Evolutionary conservation across 2,888 invertebrate genomes (phyloP).

Genomic region (Drosophila rubida): DNA sequence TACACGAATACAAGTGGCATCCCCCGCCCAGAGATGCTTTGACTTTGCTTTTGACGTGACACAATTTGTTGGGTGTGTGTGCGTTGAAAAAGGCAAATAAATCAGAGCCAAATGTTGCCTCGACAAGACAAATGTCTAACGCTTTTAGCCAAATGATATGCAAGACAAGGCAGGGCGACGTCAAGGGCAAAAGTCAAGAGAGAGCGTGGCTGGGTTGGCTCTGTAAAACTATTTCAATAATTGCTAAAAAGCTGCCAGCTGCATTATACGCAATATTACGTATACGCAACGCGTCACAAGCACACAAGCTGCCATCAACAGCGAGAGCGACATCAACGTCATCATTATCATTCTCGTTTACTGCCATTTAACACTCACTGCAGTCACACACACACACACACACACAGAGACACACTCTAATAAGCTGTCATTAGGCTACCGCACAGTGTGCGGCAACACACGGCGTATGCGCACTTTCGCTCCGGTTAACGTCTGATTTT

Average conservation of each 20-base stretch:
- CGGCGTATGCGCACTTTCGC: constrained; percentile 43
- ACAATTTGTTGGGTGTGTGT: constrained; percentile 25
- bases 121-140: constrained; percentile 40
- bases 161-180: neutral
- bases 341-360: constrained; percentile 28
- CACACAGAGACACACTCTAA: constrained; percentile 40
- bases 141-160: constrained; percentile 34
- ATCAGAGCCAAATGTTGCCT: constrained; percentile 41
- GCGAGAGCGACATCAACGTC: constrained; percentile 3
- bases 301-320: constrained; percentile 1
- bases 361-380: constrained; percentile 43
- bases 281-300: constrained; percentile 39
- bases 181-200: constrained; percentile 4
- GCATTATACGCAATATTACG: constrained; percentile 34
- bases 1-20: neutral
- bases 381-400: constrained; percentile 47
- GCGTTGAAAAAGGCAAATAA: constrained; percentile 33
- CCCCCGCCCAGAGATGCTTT: constrained; percentile 1
- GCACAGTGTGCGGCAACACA: constrained; percentile 8
- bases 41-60: constrained; percentile 40
- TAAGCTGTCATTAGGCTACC: constrained; percentile 50
- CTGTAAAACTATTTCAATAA: constrained; percentile 38
- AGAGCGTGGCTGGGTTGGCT: neutral
- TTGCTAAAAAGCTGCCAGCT: constrained; percentile 21
- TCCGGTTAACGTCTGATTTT: constrained; percentile 22